Conservation (phyloP, 2,113 vertebrate genomes). For the Hydrochoerus hydrochaeris region DNA sequence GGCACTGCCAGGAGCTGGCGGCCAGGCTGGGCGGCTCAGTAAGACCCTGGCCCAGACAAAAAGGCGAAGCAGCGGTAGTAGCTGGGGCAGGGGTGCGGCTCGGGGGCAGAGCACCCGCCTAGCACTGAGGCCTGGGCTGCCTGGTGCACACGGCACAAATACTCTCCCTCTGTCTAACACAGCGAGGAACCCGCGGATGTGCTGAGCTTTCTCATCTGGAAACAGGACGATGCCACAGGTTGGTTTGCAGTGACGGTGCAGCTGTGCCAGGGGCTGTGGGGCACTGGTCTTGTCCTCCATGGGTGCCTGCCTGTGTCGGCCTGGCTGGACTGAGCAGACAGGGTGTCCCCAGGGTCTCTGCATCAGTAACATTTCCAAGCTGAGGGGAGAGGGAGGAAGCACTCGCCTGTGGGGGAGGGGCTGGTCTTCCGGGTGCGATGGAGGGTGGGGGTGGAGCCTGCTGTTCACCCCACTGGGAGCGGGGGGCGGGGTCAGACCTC, state of each 20-base stretch:
- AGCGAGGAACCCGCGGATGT: too few species aligned
- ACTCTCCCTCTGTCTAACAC: rapidly evolving
- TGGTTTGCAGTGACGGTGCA: neutral
- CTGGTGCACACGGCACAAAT: neutral
- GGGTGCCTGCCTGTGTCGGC: neutral
- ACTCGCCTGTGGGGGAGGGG: neutral
- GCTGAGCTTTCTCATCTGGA: neutral
- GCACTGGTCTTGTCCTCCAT: neutral
- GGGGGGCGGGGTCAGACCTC: too few species aligned
- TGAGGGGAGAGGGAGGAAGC: neutral
- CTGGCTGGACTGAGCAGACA: neutral
- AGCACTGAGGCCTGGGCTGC: neutral
- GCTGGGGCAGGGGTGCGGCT: neutral
- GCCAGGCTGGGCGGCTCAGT: neutral
- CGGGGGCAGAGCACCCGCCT: neutral
- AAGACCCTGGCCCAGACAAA: neutral
- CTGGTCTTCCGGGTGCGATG: too few species aligned
- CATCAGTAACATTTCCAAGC: neutral
- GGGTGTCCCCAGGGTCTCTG: neutral
- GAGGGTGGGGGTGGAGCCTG: neutral
- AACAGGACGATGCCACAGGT: neutral
- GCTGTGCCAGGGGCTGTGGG: neutral
- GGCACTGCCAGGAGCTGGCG: neutral
- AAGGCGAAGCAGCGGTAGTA: neutral
- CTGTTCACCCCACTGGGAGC: neutral